These are phyloP conservation scores for Aricia agestis DNA, from an alignment of 1,140 invertebrate species.

Conservation along the genomic window DNA sequence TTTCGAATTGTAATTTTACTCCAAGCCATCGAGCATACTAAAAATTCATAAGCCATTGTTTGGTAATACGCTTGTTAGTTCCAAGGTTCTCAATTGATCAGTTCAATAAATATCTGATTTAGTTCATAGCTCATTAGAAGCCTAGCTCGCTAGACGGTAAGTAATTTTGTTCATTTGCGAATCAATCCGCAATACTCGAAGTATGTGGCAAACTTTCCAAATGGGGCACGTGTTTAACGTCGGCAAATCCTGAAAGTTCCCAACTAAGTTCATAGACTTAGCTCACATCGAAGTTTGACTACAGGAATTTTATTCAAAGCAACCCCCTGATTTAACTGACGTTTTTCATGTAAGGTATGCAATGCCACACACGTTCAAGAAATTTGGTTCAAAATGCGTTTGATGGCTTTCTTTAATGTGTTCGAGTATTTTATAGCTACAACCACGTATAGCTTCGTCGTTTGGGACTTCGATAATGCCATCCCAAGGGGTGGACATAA, in stretches of 20 bases:
- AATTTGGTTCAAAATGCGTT: not conserved
- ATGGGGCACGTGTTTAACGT: not conserved
- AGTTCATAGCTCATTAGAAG: not conserved
- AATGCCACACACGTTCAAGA: not conserved
- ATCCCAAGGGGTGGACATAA: slow-evolving; percentile 58
- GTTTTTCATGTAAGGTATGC: not conserved
- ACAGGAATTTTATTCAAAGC: not conserved
- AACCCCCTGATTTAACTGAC: too few species aligned
- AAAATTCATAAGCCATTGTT: too few species aligned
- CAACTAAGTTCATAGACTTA: not conserved
- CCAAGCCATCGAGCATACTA: too few species aligned
- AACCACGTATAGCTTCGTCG: slow-evolving; percentile 81
- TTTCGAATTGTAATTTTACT: too few species aligned
- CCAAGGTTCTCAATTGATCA: too few species aligned
- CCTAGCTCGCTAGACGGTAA: not conserved
- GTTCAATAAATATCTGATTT: not conserved
- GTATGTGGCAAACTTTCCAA: not conserved
- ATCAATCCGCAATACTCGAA: not conserved
- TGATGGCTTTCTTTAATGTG: not conserved
- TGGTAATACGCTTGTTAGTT: too few species aligned
- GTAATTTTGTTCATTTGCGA: not conserved
- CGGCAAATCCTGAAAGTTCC: not conserved
- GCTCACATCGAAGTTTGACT: not conserved
- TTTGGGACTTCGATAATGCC: slow-evolving; percentile 67
- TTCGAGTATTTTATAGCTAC: slow-evolving; percentile 65